Evolutionary conservation across 1,140 invertebrate genomes (phyloP).

Genomic region (Hypothenemus hampei): DNA sequence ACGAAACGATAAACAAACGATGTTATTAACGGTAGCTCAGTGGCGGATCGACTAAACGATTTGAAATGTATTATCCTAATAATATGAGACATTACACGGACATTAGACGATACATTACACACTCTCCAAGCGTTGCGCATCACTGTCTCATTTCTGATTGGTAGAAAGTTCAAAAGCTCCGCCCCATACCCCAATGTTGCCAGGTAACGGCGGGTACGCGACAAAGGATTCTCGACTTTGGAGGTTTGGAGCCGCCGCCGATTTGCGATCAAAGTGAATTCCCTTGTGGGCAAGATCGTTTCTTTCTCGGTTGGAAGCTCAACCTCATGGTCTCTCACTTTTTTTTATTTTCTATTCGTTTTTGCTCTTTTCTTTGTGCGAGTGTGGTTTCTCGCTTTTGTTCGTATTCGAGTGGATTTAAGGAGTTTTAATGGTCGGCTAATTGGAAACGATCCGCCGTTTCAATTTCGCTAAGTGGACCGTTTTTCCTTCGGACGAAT

Average conservation of each 20-base stretch:
- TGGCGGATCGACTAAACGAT: constrained; percentile 45
- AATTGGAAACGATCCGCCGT: constrained; percentile 21
- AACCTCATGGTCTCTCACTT: constrained; percentile 16
- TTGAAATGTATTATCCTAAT: constrained; percentile 47
- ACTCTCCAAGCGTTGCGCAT: constrained; percentile 36
- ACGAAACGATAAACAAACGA: too few species aligned
- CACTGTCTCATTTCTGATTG: constrained; percentile 32
- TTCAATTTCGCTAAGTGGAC: too few species aligned
- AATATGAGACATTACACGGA: constrained; percentile 46
- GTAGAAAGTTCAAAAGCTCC: constrained; percentile 30
- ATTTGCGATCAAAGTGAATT: constrained; percentile 24
- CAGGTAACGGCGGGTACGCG: constrained; percentile 31
- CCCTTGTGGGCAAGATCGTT: too few species aligned
- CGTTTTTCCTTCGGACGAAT: too few species aligned
- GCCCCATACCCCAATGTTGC: constrained; percentile 39
- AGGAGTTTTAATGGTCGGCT: constrained; percentile 17
- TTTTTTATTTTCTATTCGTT: constrained; percentile 6
- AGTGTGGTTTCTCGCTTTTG: too few species aligned
- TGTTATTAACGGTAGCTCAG: constrained; percentile 29
- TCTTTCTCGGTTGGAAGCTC: constrained; percentile 10
- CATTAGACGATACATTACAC: constrained; percentile 46
- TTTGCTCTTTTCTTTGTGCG: too few species aligned
- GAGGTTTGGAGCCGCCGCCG: constrained; percentile 10
- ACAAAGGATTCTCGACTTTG: constrained; percentile 29
- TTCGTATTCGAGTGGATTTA: constrained; percentile 17